A percentile compares a stretch with the other conserved stretches of the same genome.
phyloP scores from a whole-genome alignment of 2,797 vertebrate species.

The Darevskia nairensis region DNA sequence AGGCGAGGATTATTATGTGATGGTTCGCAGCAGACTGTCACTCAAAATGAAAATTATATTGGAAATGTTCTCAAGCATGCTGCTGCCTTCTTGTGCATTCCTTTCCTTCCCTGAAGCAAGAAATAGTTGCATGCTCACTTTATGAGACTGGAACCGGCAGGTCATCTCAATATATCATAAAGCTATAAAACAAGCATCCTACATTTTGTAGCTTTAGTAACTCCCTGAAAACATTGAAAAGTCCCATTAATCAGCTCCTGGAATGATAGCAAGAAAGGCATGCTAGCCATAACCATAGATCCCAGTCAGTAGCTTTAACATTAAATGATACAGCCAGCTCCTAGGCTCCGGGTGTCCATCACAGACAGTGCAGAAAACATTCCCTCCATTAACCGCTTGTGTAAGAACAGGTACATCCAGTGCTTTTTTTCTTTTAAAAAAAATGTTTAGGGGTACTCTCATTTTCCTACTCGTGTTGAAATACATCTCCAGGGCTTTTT shows the following conservation, averaged over 20 bases:
- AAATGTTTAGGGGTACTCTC: no score
- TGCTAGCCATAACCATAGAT: not conserved
- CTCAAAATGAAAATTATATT: constrained; percentile 33
- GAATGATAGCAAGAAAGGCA: no score
- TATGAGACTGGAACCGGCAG: not conserved
- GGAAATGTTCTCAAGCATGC: constrained; percentile 17
- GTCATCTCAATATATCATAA: not conserved
- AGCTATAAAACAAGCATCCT: not conserved
- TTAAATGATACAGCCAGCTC: no score
- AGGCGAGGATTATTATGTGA: constrained; percentile 20
- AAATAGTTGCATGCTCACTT: not conserved
- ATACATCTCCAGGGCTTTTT: no score
- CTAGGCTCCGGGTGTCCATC: not conserved
- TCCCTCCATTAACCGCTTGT: not conserved
- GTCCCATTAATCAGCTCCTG: not conserved
- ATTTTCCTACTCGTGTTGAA: no score
- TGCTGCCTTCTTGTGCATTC: constrained; percentile 25
- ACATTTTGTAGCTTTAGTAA: not conserved
- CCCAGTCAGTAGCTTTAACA: not conserved
- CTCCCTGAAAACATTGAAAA: not conserved
- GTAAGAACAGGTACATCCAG: not conserved
- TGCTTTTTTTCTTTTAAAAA: no score
- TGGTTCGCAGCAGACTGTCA: constrained; percentile 16
- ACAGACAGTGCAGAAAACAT: not conserved
- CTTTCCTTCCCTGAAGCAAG: constrained; percentile 32